Evolutionary conservation across 2,888 invertebrate genomes (phyloP), one percentile per base, ranked within the genome.

Genomic region (Drosophila paracracens): DNA sequence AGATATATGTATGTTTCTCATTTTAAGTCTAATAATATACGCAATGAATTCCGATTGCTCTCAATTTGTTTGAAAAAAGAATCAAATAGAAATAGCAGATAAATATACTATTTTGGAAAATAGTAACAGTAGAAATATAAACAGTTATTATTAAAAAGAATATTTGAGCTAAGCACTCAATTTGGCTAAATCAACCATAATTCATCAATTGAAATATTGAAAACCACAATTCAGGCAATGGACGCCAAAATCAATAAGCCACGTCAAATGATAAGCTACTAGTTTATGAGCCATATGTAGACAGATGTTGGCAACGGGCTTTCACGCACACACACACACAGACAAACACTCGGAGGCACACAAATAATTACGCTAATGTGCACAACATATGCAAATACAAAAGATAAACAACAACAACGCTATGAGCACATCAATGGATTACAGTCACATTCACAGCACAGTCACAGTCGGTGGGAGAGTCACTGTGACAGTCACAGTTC

Each of bases 291-390:
- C 46, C 59, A 53, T 71, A 74, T 83, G 63, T 68, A 46, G 69
- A 71, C 63, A 60, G 60, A 61, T 83, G 63, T 56, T 71, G 78
- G 31, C 61, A 57, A 48, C 43, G 52, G 48, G 40, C 51, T 72
- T 76, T 43, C 29, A 25, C 36, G 13, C 13, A 13, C 13, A n/a
- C 62, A 43, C 50, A 33, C 27, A 11, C 33, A 8, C 33, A 16
- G 4, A 16, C n/a, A 31, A 16, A 18, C 18, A 18, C 40, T 8
- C 31, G 10, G 13, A 16, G 25, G 13, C 82, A 89, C 58, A 61
- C 57, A 85, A 89, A 85, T 88, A 88, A 89, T 88, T 70, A 82
- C 81, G 80, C 77, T 89, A 85, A 89, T 89, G 81, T 77, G 76
- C 71, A 76, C 13, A 40, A 6, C 38, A 60, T 69, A 65, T 65